Evolutionary conservation across 1,140 invertebrate genomes (phyloP).

Genomic region (Saccostrea echinata): DNA sequence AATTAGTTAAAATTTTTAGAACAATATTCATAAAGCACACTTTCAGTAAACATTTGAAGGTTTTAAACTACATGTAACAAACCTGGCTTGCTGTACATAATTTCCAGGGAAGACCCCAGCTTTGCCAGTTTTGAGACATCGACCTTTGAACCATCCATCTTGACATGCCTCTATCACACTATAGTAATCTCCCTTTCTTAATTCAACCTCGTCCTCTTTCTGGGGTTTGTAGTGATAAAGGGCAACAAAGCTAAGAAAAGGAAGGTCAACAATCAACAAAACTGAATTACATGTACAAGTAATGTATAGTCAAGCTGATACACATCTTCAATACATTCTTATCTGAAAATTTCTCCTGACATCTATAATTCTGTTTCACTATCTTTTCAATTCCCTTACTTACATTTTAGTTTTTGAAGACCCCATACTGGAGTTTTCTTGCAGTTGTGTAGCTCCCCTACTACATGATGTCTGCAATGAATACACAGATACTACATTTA

Average conservation of each 20-base stretch:
- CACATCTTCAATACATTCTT: background rate
- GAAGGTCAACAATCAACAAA: background rate
- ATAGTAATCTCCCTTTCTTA: conserved; percentile 78
- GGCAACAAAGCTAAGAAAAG: conserved; percentile 57
- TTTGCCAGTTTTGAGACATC: conserved; percentile 80
- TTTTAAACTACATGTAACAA: conserved; percentile 58
- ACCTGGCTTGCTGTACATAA: conserved; percentile 84
- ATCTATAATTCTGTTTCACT: too few relatives aligned
- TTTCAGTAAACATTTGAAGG: too few relatives aligned
- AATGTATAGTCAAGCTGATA: background rate
- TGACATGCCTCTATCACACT: conserved; percentile 77
- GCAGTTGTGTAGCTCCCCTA: background rate
- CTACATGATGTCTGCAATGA: background rate
- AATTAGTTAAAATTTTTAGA: too few relatives aligned
- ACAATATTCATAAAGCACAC: too few relatives aligned
- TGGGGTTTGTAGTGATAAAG: conserved; percentile 78
- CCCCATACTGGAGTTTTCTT: background rate
- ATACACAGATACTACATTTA: background rate
- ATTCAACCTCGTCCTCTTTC: conserved; percentile 77
- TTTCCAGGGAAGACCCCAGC: conserved; percentile 79
- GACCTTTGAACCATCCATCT: conserved; percentile 79
- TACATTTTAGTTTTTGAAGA: background rate
- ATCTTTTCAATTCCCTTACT: background rate
- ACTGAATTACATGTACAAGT: background rate
- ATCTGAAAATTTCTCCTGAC: background rate